Conservation (phyloP, 2,113 vertebrate species). For the Brevimyrus niger region DNA sequence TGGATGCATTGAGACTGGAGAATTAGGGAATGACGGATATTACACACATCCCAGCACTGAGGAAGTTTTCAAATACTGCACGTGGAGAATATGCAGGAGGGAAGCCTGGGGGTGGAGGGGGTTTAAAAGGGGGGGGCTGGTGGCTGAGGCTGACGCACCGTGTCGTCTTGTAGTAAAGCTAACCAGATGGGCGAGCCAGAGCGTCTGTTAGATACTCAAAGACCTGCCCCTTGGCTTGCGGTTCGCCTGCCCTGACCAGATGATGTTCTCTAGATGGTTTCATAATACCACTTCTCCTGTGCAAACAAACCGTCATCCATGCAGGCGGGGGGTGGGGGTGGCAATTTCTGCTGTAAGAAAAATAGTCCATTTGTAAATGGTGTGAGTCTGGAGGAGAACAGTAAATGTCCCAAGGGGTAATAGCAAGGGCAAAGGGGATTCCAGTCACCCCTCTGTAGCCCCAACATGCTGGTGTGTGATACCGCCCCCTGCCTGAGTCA, state of each 20-base stretch:
- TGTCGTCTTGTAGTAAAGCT: not conserved
- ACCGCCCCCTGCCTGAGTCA: conserved; percentile 3
- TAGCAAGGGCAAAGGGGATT: not conserved
- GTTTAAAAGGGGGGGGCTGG: not conserved
- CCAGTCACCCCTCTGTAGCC: not conserved
- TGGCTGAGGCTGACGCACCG: not conserved
- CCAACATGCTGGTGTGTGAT: not conserved
- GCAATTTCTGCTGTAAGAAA: not conserved
- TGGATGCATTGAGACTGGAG: not conserved
- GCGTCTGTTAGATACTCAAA: conserved; percentile 6
- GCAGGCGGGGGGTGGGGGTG: not conserved
- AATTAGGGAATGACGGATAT: not conserved
- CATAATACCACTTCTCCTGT: conserved; percentile 10
- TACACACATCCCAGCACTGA: not conserved
- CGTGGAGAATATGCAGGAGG: not conserved
- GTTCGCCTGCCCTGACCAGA: conserved; percentile 12
- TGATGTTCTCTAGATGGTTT: conserved; percentile 17
- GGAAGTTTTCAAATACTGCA: not conserved
- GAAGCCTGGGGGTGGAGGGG: not conserved
- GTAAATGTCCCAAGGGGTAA: not conserved
- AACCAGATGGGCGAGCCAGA: conserved; percentile 15
- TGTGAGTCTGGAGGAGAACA: not conserved
- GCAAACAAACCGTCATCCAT: not conserved
- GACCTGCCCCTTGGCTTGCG: conserved; percentile 13
- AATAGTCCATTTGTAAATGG: not conserved